Conservation (phyloP, 2,797 vertebrate species). For the Podarcis lilfordi region DNA sequence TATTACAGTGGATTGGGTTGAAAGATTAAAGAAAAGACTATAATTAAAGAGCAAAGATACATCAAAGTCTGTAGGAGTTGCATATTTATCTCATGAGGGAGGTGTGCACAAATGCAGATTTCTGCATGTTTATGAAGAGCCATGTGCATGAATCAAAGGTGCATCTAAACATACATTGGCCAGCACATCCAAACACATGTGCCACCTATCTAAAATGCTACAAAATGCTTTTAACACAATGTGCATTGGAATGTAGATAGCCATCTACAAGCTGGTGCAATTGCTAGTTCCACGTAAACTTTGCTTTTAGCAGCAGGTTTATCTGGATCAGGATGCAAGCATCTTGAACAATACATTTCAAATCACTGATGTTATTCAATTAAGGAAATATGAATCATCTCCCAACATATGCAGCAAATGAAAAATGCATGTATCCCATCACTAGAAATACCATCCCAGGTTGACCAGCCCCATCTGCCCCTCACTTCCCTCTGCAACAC, state of each 20-base stretch:
- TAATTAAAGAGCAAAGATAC: slow-evolving; percentile 22
- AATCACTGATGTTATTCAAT: background rate
- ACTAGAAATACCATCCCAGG: background rate
- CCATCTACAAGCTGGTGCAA: background rate
- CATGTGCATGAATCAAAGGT: background rate
- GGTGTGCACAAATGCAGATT: background rate
- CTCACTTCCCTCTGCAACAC: too few species aligned
- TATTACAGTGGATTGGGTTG: slow-evolving; percentile 3
- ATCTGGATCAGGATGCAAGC: background rate
- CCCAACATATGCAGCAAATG: background rate
- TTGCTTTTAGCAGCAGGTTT: background rate
- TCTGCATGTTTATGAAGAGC: background rate
- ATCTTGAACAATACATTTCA: background rate
- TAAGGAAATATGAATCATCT: background rate
- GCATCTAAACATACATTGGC: background rate
- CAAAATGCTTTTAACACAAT: background rate
- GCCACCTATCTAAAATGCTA: background rate
- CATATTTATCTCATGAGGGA: background rate
- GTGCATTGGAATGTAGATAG: background rate
- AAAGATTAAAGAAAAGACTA: slow-evolving; percentile 8
- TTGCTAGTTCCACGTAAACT: background rate
- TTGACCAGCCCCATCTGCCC: too few species aligned
- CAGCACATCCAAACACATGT: background rate
- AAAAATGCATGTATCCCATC: background rate
- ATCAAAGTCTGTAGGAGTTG: background rate